Evolutionary conservation across 1,140 invertebrate genomes (phyloP).

Genomic region (Pantala flavescens): DNA sequence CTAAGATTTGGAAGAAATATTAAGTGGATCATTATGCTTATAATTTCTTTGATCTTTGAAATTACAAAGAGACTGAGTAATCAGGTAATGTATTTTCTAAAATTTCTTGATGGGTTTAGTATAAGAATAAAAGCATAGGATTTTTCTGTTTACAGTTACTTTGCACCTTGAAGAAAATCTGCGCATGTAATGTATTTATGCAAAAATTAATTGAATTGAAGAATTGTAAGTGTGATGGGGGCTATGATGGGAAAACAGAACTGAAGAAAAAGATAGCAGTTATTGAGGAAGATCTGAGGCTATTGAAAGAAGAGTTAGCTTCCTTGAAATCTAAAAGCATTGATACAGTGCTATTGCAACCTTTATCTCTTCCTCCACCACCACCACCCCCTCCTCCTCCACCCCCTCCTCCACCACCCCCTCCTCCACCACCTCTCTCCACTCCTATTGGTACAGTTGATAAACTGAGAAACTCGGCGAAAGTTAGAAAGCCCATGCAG

Average conservation of each 20-base stretch:
- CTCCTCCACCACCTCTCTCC: background rate
- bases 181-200: too few relatives aligned
- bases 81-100: background rate
- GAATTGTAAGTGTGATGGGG: too few relatives aligned
- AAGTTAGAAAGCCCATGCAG: background rate
- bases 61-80: background rate
- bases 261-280: background rate
- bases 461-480: background rate
- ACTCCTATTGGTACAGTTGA: background rate
- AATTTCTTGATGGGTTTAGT: too few relatives aligned
- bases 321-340: background rate
- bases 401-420: background rate
- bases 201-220: too few relatives aligned
- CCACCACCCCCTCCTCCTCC: background rate
- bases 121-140: too few relatives aligned
- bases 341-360: background rate
- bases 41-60: background rate
- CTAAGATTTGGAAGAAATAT: background rate
- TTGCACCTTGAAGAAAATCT: too few relatives aligned
- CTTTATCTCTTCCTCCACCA: background rate
- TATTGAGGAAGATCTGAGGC: background rate
- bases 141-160: too few relatives aligned
- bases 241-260: background rate
- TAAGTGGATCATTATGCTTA: background rate
- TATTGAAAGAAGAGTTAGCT: background rate